Conservation (phyloP, 2,113 vertebrate genomes). For the Himantopus leucocephalus region DNA sequence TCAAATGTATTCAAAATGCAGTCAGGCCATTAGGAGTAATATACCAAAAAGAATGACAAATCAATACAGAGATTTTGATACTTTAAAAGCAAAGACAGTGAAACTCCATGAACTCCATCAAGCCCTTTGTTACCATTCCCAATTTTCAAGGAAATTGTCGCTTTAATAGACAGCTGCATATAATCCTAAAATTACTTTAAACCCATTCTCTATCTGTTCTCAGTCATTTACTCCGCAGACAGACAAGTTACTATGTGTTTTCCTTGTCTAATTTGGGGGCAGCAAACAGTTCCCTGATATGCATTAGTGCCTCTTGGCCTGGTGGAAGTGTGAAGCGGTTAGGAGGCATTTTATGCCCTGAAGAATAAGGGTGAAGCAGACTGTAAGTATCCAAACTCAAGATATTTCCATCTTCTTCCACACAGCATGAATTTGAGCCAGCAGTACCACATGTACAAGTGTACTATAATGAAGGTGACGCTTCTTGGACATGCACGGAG, state of each 20-base stretch:
- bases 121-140: background rate
- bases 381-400: background rate
- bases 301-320: background rate
- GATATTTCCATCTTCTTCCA: background rate
- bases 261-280: background rate
- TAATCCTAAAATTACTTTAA: background rate
- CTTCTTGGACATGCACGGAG: background rate
- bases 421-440: background rate
- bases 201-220: background rate
- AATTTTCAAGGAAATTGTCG: background rate
- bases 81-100: background rate
- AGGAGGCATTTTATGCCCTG: background rate
- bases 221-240: background rate
- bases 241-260: background rate
- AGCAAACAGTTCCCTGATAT: background rate
- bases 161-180: background rate
- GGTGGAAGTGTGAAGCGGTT: background rate
- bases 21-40: background rate
- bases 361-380: background rate
- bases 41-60: background rate
- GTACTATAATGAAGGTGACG: background rate
- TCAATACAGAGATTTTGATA: background rate
- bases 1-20: background rate
- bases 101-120: background rate
- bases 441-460: background rate